A percentile compares a stretch with the other conserved stretches of the same genome.
Evolutionary conservation across 2,888 invertebrate species (phyloP).

Genomic region (Tetragonisca angustula): DNA sequence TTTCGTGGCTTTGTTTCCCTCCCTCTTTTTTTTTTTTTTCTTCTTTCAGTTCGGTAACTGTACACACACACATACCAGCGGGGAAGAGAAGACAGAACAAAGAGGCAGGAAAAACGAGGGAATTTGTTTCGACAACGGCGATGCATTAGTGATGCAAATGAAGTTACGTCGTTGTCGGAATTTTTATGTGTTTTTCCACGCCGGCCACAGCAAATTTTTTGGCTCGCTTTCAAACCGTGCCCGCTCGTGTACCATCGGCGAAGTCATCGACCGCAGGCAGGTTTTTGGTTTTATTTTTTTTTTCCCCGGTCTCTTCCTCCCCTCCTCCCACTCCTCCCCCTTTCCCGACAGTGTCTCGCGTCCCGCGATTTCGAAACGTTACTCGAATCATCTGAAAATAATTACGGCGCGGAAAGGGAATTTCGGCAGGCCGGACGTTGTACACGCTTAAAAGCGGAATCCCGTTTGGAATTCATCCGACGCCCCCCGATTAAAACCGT

Average conservation of each 20-base stretch:
- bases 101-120: conserved; percentile 28
- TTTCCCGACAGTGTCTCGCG: conserved; percentile 1
- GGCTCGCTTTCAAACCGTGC: conserved; percentile 53
- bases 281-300: conserved; percentile 6
- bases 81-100: conserved; percentile 12
- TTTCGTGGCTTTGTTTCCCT: not conserved
- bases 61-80: not conserved
- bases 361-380: conserved; percentile 1
- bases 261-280: conserved; percentile 10
- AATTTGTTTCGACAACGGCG: conserved; percentile 48
- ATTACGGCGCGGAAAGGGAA: conserved; percentile 1
- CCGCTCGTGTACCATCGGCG: conserved; percentile 5
- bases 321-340: not conserved
- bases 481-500: not conserved
- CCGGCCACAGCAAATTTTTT: conserved; percentile 38
- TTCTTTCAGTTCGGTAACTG: not conserved
- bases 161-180: conserved; percentile 38
- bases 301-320: not conserved
- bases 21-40: not conserved
- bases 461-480: conserved; percentile 12
- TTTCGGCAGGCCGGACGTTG: not conserved
- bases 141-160: conserved; percentile 54
- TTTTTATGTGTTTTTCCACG: conserved; percentile 37
- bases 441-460: conserved; percentile 3
- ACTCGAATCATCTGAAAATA: not conserved